A percentile compares a stretch with the other conserved stretches of the same genome.
Evolutionary conservation across 2,888 invertebrate genomes (phyloP).

Genomic region (Cabera pusaria): DNA sequence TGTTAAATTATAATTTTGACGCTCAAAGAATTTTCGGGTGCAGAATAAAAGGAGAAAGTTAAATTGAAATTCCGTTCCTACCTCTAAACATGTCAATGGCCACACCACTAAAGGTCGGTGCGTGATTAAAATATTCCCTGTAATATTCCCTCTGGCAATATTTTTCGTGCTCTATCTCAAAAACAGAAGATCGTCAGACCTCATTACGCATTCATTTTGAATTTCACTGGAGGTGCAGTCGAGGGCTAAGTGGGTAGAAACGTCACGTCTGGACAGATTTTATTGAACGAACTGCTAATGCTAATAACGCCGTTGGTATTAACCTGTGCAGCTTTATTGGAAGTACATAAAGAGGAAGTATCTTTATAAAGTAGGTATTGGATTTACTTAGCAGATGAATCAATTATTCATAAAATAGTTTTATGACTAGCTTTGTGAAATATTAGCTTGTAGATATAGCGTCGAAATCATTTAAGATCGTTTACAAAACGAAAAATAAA

Average conservation of each 20-base stretch:
- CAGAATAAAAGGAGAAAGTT: not conserved
- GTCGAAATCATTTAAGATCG: too few relatives aligned
- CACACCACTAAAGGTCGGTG: conserved; percentile 18
- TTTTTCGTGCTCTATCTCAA: conserved; percentile 34
- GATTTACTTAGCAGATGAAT: too few relatives aligned
- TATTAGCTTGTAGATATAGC: too few relatives aligned
- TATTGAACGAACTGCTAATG: too few relatives aligned
- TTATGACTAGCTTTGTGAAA: too few relatives aligned
- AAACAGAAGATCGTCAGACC: conserved; percentile 30
- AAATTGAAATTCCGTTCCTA: conserved; percentile 9
- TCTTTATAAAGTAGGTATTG: too few relatives aligned
- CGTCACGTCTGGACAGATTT: not conserved
- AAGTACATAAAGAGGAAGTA: too few relatives aligned
- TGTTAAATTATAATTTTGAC: too few relatives aligned
- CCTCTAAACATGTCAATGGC: conserved; percentile 15
- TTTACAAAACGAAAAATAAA: too few relatives aligned
- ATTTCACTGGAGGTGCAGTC: conserved; percentile 18
- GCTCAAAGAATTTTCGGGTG: not conserved
- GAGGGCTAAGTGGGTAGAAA: not conserved
- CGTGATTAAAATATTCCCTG: conserved; percentile 19
- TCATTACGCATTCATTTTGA: conserved; percentile 33
- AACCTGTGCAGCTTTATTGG: too few relatives aligned
- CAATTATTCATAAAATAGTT: too few relatives aligned
- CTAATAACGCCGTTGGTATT: too few relatives aligned
- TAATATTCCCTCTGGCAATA: conserved; percentile 21